phyloP scores from a whole-genome alignment of 2,888 invertebrate genomes.

The Pyrochroa serraticornis region DNA sequence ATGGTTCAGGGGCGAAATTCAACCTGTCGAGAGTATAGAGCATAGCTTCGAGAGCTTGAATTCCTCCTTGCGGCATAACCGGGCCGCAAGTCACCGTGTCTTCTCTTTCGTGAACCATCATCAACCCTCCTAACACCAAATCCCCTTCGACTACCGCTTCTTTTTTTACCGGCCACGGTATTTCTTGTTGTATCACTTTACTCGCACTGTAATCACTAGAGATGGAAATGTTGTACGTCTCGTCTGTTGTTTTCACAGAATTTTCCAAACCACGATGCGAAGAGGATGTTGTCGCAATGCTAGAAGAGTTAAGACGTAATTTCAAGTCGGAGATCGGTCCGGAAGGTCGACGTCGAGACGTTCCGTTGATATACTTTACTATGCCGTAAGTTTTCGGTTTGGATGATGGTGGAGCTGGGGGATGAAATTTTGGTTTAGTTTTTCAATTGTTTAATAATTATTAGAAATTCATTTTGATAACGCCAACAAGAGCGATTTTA shows the following conservation, averaged over 20 bases:
- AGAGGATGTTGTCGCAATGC: too few relatives aligned
- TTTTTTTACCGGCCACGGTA: slow-evolving; percentile 80
- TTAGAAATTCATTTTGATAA: too few relatives aligned
- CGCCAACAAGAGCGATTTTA: not conserved
- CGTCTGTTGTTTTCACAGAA: slow-evolving; percentile 6
- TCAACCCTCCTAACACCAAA: slow-evolving; percentile 85
- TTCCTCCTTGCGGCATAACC: slow-evolving; percentile 92
- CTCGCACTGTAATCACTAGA: slow-evolving; percentile 19
- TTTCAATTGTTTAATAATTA: too few relatives aligned
- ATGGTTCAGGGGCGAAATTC: slow-evolving; percentile 67
- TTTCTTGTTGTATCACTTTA: slow-evolving; percentile 39
- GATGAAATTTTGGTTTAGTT: not conserved
- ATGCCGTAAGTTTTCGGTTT: slow-evolving; percentile 18
- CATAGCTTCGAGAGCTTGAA: slow-evolving; percentile 91
- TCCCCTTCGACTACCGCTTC: slow-evolving; percentile 89
- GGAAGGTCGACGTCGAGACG: not conserved
- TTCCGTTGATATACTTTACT: slow-evolving; percentile 22
- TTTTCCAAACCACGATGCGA: too few relatives aligned
- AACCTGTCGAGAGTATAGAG: slow-evolving; percentile 85
- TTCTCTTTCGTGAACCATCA: slow-evolving; percentile 94
- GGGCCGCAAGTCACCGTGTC: slow-evolving; percentile 89
- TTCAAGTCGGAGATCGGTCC: slow-evolving; percentile 21
- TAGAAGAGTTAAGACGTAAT: slow-evolving; percentile 16
- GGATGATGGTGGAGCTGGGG: slow-evolving; percentile 1
- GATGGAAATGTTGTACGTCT: slow-evolving; percentile 6